Evolutionary conservation across 2,888 invertebrate genomes (phyloP).

Genomic region (Cheilosia pagana): DNA sequence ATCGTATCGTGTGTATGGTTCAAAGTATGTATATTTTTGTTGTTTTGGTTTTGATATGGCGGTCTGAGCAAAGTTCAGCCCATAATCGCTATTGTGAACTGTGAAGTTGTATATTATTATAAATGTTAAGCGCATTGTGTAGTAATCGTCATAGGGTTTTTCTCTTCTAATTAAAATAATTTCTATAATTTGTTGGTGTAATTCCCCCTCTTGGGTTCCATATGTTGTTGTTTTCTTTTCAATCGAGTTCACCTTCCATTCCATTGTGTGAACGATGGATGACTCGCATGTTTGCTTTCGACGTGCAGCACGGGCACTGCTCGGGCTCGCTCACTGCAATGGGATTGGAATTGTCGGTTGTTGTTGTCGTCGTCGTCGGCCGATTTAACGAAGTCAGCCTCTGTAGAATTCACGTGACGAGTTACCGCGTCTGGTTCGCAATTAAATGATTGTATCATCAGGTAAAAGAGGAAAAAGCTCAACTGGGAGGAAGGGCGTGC

Average conservation of each 20-base stretch:
- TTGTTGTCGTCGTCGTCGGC: conserved; percentile 25
- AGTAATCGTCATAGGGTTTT: conserved; percentile 39
- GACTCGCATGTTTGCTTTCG: conserved; percentile 17
- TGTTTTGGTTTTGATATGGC: conserved; percentile 12
- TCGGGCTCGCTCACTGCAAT: no score
- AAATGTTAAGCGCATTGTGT: conserved; percentile 17
- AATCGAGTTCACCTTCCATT: conserved; percentile 37
- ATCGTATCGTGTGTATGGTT: conserved; percentile 11
- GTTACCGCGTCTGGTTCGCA: conserved; percentile 42
- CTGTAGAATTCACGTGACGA: conserved; percentile 65
- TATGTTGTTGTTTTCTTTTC: conserved; percentile 30
- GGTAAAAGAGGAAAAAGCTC: conserved; percentile 36
- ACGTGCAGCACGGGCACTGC: conserved; percentile 9
- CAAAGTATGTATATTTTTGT: conserved; percentile 5
- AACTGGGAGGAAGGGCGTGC: conserved; percentile 1
- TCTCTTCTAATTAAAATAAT: conserved; percentile 58
- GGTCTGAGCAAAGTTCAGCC: background rate
- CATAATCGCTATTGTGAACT: background rate
- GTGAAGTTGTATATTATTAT: conserved; percentile 11
- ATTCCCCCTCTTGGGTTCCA: conserved; percentile 16
- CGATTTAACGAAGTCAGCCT: conserved; percentile 37
- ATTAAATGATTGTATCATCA: conserved; percentile 59
- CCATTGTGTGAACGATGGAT: conserved; percentile 4
- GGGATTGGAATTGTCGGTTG: conserved; percentile 53
- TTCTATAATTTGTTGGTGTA: conserved; percentile 36